Evolutionary conservation across 2,888 invertebrate species (phyloP), one percentile per base, ranked within the genome.

Genomic region (Drosophila diplacantha): DNA sequence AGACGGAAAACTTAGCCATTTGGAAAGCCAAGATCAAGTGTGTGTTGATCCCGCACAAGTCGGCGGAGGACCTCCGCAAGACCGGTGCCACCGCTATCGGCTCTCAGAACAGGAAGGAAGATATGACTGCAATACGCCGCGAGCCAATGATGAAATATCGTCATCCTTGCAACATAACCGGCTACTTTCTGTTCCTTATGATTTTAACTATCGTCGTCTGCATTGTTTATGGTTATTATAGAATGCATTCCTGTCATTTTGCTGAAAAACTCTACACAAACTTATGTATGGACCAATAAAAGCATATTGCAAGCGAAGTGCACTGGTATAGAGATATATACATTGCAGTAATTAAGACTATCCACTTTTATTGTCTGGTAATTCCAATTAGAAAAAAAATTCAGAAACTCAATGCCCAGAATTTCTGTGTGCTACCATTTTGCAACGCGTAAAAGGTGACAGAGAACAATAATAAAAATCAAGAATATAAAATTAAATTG

Each of bases 11-110:
- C 6, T 35, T 49, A 0, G 0, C 12, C 0, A 46, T 67, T 5
- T 78, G 78, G 70, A 57, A 55, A 6, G 50, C 66, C 11, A 73
- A 65, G 39, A 46, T 80, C 26, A 50, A 24, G 7, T 66, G 59
- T 29, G 52, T 49, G 5, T 31, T 69, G 3, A 29, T 50, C 1
- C 14, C 7, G 0, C 7, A 2, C 2, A 35, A 41, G 4, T 2
- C 37, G 11, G 8, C n/a, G 0, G 53, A 39, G 1, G 55, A 58
- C 3, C 16, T 24, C 16, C 37, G 59, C 3, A 35, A 38, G 11
- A 22, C 31, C 3, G 47, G 39, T 8, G 58, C 35, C 11, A 20
- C 20, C 3, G n/a, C 14, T 14, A 5, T 14, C 12, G 6, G 18
- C 7, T 9, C 14, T 16, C 29, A 14, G 22, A 39, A 31, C 16